A percentile compares a stretch with the other conserved stretches of the same genome.
Evolutionary conservation across 2,113 vertebrate genomes (phyloP).

Genomic region (Phalacrocorax brasilianus): DNA sequence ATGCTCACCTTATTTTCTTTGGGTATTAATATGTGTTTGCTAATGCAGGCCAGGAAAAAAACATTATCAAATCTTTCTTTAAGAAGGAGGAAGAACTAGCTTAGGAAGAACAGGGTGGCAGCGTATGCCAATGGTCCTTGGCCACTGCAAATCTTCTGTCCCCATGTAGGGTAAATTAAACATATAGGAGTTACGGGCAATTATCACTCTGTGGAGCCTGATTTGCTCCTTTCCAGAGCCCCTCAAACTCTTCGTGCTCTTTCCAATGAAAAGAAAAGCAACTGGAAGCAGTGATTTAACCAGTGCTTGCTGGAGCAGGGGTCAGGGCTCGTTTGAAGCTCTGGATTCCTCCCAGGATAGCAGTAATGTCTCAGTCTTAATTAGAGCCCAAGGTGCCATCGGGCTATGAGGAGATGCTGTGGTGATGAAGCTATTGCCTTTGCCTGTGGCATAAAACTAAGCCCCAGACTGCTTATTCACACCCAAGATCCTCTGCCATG

Average conservation of each 20-base stretch:
- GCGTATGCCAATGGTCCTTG: accelerated
- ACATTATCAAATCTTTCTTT: not conserved
- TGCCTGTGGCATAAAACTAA: not conserved
- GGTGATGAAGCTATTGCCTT: not conserved
- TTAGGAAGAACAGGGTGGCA: not conserved
- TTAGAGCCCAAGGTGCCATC: not conserved
- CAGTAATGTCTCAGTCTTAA: not conserved
- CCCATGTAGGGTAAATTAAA: accelerated
- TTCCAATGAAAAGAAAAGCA: not conserved
- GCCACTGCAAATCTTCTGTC: not conserved
- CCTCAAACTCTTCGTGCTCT: not conserved
- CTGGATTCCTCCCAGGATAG: not conserved
- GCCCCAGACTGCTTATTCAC: not conserved
- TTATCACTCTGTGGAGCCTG: not conserved
- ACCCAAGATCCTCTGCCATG: not conserved
- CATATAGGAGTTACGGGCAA: not conserved
- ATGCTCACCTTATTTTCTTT: not conserved
- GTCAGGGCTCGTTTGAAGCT: not conserved
- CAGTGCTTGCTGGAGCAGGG: not conserved
- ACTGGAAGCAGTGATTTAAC: not conserved
- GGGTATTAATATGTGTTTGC: not conserved
- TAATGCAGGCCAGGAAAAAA: not conserved
- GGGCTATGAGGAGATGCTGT: not conserved
- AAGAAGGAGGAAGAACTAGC: not conserved
- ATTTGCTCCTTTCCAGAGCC: not conserved